Base-by-base conservation (phyloP, 2,888 invertebrate genomes). In the Unio delphinus region DNA sequence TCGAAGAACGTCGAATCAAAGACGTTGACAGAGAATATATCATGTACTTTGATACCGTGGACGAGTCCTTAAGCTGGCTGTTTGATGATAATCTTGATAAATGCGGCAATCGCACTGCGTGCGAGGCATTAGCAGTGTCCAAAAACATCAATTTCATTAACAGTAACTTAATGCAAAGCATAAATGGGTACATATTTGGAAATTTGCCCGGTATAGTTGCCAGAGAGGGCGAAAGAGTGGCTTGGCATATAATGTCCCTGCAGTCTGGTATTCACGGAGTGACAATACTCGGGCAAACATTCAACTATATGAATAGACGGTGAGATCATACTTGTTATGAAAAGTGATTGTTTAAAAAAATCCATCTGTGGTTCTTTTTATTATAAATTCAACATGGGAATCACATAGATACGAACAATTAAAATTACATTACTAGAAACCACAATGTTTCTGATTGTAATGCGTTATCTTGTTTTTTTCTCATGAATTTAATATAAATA, bases 21-120 rank as follows among this genome's bases (percentile, higher is more conserved):
- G 83, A 82, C 62, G 76, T 78, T 11, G 76, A 82, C 61, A 64
- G 67, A 18, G 83, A 83, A 59, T 74, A 79, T 20, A 72, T 75
- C 11, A 54, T 81, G 7, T 69, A 82, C 55, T 63, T 78, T 15
- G 81, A 81, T 59, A 69, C 72, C 20, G 78, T 79, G 6, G 72
- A 81, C 65, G 83, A 83, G 64, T 75, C 78, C 58, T 28, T 64
- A 4, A 80, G 75, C 64, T 76, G 78, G 77, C 77, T 79, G 65
- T 28, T 76, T 11, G 70, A 72, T 20, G 65, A 73, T 20, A 83
- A 81, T 62, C 15, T 76, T 15, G 45, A 72, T n/a, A 65, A 61
- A 26, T 82, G 81, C 67, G 76, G 67, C n/a, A 68, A 76, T 65
- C 75, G 72, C 1, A 7, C 45, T 5, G 54, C 55, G 8, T 81